Percentiles rank a stretch among this genome's conserved stretches.
Conservation (phyloP, 1,140 invertebrate genomes). For the Zaprionus nigranus region DNA sequence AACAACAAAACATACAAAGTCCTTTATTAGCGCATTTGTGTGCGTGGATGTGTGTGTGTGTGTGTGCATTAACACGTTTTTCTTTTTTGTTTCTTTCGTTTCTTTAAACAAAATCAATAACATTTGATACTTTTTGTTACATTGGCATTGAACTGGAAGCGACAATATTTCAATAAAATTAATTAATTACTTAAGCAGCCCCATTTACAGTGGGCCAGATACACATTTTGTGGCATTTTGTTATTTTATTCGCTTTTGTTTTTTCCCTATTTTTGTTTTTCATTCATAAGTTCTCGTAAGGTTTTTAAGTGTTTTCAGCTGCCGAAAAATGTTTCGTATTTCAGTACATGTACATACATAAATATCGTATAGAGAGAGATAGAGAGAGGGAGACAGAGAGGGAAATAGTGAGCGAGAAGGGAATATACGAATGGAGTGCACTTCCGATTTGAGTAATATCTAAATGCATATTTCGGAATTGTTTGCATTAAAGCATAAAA, state of each 20-base stretch:
- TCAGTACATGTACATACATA: constrained; percentile 27
- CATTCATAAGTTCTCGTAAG: background rate
- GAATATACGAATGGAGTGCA: constrained; percentile 17
- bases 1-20: constrained; percentile 53
- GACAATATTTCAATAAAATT: constrained; percentile 38
- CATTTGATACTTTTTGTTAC: constrained; percentile 47
- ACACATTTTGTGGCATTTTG: constrained; percentile 35
- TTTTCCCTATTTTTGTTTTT: background rate
- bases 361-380: constrained; percentile 17
- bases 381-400: background rate
- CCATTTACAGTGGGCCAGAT: constrained; percentile 24
- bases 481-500: constrained; percentile 22
- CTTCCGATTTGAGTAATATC: constrained; percentile 4
- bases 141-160: constrained; percentile 48
- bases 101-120: constrained; percentile 39
- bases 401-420: constrained; percentile 10
- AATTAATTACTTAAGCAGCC: constrained; percentile 30
- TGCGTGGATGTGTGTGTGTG: constrained; percentile 12
- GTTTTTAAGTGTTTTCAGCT: constrained; percentile 37
- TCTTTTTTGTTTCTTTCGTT: constrained; percentile 2
- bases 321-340: constrained; percentile 29
- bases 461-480: constrained; percentile 46
- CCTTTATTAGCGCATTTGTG: constrained; percentile 37
- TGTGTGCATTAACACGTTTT: constrained; percentile 8
- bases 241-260: constrained; percentile 5